These are phyloP conservation scores for Triplophysa tibetana DNA, from an alignment of 2,113 vertebrate species.

Conservation along the genomic window DNA sequence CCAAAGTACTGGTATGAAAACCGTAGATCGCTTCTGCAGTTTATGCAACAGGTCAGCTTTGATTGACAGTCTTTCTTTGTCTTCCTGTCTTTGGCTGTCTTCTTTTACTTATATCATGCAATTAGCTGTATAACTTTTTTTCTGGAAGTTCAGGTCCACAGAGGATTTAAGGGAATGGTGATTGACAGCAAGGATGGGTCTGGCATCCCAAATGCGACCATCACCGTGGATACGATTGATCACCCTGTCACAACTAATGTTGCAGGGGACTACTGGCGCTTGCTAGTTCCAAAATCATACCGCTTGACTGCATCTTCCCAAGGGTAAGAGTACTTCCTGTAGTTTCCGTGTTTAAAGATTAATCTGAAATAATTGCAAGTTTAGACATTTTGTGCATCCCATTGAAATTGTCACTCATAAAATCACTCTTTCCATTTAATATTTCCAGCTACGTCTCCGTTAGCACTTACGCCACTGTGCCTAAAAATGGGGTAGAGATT, in stretches of 20 bases:
- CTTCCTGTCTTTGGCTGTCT: not conserved
- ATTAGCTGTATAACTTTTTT: not conserved
- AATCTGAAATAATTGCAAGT: not conserved
- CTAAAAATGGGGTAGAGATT: conserved; percentile 72
- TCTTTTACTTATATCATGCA: not conserved
- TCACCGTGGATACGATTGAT: conserved; percentile 81
- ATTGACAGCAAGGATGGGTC: conserved; percentile 81
- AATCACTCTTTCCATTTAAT: not conserved
- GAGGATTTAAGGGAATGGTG: conserved; percentile 86
- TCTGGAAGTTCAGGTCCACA: conserved; percentile 80
- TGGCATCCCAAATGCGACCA: conserved; percentile 90
- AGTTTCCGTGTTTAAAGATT: no score
- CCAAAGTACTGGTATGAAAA: conserved; percentile 92
- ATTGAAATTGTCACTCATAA: not conserved
- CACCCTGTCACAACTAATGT: conserved; percentile 84
- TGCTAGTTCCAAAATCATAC: conserved; percentile 84
- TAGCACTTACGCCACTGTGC: conserved; percentile 78
- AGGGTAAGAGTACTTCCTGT: conserved; percentile 71
- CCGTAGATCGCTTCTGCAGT: conserved; percentile 83
- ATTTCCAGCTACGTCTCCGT: conserved; percentile 82
- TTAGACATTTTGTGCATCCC: not conserved
- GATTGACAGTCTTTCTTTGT: not conserved
- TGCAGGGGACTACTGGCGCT: conserved; percentile 94
- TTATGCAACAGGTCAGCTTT: conserved; percentile 87
- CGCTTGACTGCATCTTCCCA: conserved; percentile 85